These are phyloP conservation scores for Thamnaconus septentrionalis DNA, from an alignment of 2,113 vertebrate genomes.

Conservation along the genomic window DNA sequence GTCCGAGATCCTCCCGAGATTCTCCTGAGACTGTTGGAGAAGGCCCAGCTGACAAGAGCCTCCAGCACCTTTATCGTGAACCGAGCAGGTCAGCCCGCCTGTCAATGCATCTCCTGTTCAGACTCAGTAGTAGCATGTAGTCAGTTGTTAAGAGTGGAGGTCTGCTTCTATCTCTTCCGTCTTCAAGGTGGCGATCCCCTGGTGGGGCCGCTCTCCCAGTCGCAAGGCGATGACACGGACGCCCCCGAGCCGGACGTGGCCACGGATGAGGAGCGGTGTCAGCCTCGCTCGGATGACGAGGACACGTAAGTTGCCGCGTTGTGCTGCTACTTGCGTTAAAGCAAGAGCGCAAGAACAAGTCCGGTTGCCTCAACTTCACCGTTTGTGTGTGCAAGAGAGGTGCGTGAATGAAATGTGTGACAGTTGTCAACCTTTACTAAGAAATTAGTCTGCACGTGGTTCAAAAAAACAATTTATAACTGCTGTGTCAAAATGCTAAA, in stretches of 20 bases:
- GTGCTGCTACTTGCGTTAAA: background rate
- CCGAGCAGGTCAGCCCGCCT: no score
- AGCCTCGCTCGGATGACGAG: conserved; percentile 86
- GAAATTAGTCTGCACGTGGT: no score
- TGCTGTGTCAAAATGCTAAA: background rate
- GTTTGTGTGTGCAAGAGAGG: no score
- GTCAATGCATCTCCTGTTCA: no score
- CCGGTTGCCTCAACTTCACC: background rate
- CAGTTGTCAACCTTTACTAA: no score
- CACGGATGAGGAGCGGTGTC: conserved; percentile 77
- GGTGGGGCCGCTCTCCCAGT: conserved; percentile 76
- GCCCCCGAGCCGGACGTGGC: conserved; percentile 66
- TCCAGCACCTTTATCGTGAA: conserved; percentile 86
- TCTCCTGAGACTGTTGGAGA: conserved; percentile 82
- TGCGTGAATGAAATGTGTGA: no score
- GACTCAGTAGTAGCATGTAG: no score
- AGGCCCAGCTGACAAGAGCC: conserved; percentile 78
- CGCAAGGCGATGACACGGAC: conserved; percentile 77
- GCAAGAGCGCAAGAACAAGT: background rate
- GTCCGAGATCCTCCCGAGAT: conserved; percentile 77
- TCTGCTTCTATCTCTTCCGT: conserved; percentile 44
- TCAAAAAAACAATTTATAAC: no score
- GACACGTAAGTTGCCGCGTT: conserved; percentile 84
- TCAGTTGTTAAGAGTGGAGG: conserved; percentile 68
- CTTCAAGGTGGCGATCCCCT: conserved; percentile 68